Percentiles rank a stretch among this genome's conserved stretches.
Conservation (phyloP, 1,140 invertebrate species). For the Leptopilina clavipes region DNA sequence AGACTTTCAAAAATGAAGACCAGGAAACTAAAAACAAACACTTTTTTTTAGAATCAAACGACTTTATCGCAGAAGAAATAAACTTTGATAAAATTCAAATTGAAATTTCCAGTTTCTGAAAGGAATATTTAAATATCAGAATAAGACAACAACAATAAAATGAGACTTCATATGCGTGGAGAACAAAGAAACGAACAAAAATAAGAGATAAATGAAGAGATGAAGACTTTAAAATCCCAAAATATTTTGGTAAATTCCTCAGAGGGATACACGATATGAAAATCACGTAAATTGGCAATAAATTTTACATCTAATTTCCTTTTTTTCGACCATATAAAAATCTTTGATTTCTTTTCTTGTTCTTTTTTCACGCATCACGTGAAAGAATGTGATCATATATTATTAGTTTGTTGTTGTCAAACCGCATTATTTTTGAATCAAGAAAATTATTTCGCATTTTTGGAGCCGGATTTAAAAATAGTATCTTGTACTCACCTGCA, state of each 20-base stretch:
- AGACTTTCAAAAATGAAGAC: not conserved
- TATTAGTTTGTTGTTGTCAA: not conserved
- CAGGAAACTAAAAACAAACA: not conserved
- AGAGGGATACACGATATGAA: not conserved
- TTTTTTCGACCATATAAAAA: not conserved
- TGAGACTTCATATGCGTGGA: not conserved
- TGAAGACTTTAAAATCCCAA: no score
- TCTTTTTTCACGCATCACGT: not conserved
- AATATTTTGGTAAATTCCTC: not conserved
- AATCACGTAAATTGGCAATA: not conserved
- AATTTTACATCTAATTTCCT: not conserved
- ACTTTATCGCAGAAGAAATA: not conserved
- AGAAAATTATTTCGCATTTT: not conserved
- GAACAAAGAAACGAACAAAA: not conserved
- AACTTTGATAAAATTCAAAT: slow-evolving; percentile 13
- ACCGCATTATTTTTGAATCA: not conserved
- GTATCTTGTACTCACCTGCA: slow-evolving; percentile 76
- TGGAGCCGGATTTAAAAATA: slow-evolving; percentile 14
- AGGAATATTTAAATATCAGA: slow-evolving; percentile 11
- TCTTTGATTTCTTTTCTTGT: no score
- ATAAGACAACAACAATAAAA: no score
- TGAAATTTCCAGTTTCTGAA: slow-evolving; percentile 20
- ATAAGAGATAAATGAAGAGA: not conserved
- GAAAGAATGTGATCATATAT: no score
- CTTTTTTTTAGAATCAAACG: not conserved